A percentile compares a stretch with the other conserved stretches of the same genome.
Conservation (phyloP, 2,888 invertebrate genomes). For the Apamea sordens region DNA sequence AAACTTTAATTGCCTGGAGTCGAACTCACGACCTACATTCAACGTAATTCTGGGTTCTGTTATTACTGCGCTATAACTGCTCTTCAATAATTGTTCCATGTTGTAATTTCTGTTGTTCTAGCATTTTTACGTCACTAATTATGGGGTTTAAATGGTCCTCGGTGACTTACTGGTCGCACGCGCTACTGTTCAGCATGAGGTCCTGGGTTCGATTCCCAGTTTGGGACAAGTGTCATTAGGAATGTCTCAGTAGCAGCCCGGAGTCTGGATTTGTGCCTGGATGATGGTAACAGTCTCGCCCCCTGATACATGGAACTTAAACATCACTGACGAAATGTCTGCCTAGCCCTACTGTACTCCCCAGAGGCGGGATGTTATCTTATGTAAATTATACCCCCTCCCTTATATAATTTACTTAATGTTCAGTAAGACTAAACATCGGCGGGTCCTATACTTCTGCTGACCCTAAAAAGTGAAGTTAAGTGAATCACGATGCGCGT, state of each 20-base stretch:
- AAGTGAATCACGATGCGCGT: constrained; percentile 28
- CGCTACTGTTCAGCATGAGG: not conserved
- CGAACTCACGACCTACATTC: not conserved
- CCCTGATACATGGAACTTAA: not conserved
- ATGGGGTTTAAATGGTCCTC: not conserved
- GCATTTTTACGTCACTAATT: not conserved
- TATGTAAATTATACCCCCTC: not conserved
- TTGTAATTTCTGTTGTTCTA: not conserved
- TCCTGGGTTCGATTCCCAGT: not conserved
- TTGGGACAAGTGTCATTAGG: not conserved
- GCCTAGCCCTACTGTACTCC: not conserved
- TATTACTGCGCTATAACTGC: not conserved
- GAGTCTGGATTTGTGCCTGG: no score
- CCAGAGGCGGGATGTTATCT: not conserved
- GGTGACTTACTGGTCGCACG: not conserved
- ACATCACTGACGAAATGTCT: not conserved
- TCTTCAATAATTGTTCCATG: not conserved
- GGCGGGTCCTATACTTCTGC: not conserved
- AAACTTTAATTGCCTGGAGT: no score
- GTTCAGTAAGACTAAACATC: not conserved
- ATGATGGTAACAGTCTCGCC: no score
- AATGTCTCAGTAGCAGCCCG: no score
- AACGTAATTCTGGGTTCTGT: not conserved
- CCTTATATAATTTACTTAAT: no score
- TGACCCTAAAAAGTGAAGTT: not conserved